These are phyloP conservation scores for Synanthedon formicaeformis DNA, from an alignment of 2,888 invertebrate genomes.

Conservation along the genomic window DNA sequence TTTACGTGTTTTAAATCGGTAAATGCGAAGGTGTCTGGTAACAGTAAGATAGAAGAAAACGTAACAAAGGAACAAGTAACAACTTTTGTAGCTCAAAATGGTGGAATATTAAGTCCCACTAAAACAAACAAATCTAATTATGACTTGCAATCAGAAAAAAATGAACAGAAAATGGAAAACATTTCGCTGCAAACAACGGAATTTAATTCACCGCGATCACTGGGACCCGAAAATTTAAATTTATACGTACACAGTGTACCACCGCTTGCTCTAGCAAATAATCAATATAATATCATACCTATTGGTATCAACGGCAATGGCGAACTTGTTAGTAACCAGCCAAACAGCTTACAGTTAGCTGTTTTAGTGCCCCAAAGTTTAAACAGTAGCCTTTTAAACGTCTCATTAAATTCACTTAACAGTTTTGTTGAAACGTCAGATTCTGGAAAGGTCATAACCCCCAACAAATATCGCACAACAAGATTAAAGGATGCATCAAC, in stretches of 20 bases:
- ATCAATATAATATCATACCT: constrained; percentile 57
- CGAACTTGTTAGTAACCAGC: constrained; percentile 47
- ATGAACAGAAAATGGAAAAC: constrained; percentile 40
- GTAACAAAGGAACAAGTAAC: constrained; percentile 15
- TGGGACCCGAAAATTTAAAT: constrained; percentile 50
- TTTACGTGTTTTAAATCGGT: constrained; percentile 43
- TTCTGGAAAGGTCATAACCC: constrained; percentile 48
- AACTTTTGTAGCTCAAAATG: constrained; percentile 6
- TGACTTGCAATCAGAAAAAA: constrained; percentile 51
- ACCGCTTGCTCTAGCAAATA: constrained; percentile 48
- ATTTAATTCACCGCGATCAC: constrained; percentile 56
- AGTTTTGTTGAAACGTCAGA: constrained; percentile 40
- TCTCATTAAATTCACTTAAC: constrained; percentile 51
- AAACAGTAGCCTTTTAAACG: constrained; percentile 50
- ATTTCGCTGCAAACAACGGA: constrained; percentile 51
- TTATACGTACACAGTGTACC: constrained; percentile 57
- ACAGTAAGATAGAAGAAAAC: constrained; percentile 25
- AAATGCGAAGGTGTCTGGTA: constrained; percentile 18
- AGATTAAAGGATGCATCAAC: constrained; percentile 74
- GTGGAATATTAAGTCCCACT: constrained; percentile 38
- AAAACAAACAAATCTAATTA: constrained; percentile 51
- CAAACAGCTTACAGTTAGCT: constrained; percentile 70
- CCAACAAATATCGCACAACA: constrained; percentile 55
- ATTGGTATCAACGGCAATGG: constrained; percentile 48
- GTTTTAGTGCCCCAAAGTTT: constrained; percentile 69